Percentiles rank a stretch among this genome's conserved stretches.
Conservation (phyloP, 1,140 invertebrate genomes). For the Saccostrea echinata region DNA sequence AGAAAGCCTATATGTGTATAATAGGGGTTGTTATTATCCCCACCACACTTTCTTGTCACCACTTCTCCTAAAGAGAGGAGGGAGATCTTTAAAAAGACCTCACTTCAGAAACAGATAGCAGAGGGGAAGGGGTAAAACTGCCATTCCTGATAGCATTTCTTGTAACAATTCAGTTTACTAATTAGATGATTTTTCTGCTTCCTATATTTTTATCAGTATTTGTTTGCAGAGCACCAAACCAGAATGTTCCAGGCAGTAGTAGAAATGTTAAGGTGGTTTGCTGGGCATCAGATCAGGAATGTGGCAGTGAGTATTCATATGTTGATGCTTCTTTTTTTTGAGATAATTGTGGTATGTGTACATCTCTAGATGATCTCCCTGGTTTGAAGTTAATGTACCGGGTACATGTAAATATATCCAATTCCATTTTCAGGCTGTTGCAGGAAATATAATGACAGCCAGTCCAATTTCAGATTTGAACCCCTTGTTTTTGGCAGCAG, state of each 20-base stretch:
- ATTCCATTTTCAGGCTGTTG: slow-evolving; percentile 84
- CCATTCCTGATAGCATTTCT: no score
- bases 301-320: slow-evolving; percentile 83
- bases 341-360: neutral
- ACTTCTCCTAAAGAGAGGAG: neutral
- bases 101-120: no score
- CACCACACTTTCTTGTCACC: neutral
- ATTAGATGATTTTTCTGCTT: no score
- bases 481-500: slow-evolving; percentile 92
- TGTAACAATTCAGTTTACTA: no score
- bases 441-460: slow-evolving; percentile 96
- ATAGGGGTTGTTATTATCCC: no score
- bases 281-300: slow-evolving; percentile 95
- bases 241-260: slow-evolving; percentile 87
- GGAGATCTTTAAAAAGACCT: no score
- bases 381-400: no score
- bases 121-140: no score
- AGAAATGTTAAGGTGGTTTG: slow-evolving; percentile 96
- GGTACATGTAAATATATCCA: no score
- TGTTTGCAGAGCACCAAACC: slow-evolving; percentile 82
- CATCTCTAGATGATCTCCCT: no score
- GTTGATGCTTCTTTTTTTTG: neutral
- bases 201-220: no score
- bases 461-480: slow-evolving; percentile 98
- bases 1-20: no score